phyloP scores from a whole-genome alignment of 2,888 invertebrate genomes.

The Polymixis flavicincta region DNA sequence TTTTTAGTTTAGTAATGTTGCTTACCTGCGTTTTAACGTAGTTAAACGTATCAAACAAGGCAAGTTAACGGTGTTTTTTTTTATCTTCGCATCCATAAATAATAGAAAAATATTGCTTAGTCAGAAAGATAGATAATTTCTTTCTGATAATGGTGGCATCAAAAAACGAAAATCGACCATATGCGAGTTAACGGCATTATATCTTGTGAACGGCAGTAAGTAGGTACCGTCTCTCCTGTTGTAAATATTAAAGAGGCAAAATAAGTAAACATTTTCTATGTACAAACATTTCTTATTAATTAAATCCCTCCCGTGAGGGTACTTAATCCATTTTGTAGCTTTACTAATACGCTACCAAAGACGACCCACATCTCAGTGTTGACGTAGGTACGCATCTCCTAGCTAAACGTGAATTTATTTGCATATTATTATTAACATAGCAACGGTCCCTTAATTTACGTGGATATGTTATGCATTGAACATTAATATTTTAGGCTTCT shows the following conservation, averaged over 20 bases:
- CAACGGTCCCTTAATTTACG: constrained; percentile 47
- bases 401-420: constrained; percentile 73
- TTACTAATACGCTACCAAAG: constrained; percentile 75
- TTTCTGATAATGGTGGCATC: too few species aligned
- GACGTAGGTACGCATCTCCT: constrained; percentile 73
- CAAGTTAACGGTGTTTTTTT: too few species aligned
- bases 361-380: constrained; percentile 78
- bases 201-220: too few species aligned
- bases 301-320: constrained; percentile 75
- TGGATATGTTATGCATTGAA: constrained; percentile 45
- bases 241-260: constrained; percentile 8
- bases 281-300: constrained; percentile 76
- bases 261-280: constrained; percentile 13
- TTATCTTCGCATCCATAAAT: too few species aligned
- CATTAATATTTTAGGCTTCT: constrained; percentile 32
- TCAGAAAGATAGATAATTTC: too few species aligned
- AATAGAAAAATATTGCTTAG: too few species aligned
- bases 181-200: too few species aligned
- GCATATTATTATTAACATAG: constrained; percentile 65
- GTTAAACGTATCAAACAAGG: too few species aligned
- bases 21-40: too few species aligned
- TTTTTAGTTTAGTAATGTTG: too few species aligned
- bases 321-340: constrained; percentile 80
- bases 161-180: too few species aligned
- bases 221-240: too few species aligned